Conservation (phyloP, 2,113 vertebrate genomes). For the Terrapene triunguis region DNA sequence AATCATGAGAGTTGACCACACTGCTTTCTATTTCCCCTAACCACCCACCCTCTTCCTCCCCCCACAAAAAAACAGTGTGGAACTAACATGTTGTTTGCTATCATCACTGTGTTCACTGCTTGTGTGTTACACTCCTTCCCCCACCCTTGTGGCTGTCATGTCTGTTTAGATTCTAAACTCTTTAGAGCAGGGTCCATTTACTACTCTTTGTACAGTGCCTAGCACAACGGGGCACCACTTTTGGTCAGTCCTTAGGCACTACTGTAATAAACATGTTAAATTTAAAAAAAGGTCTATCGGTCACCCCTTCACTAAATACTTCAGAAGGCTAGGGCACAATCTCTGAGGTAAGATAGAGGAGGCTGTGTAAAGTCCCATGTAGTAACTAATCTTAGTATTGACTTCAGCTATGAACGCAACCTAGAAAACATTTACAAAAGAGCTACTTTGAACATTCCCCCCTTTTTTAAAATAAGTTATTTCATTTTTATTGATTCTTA, state of each 20-base stretch:
- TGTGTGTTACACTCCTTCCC: not conserved
- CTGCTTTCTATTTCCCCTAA: not conserved
- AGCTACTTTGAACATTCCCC: not conserved
- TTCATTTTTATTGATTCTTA: too few relatives aligned
- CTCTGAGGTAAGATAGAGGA: not conserved
- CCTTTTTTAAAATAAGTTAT: not conserved
- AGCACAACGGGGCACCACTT: not conserved
- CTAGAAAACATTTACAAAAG: not conserved
- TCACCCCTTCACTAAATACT: not conserved
- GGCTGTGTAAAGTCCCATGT: not conserved
- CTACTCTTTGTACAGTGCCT: not conserved
- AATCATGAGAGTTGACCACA: not conserved
- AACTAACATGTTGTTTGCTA: not conserved
- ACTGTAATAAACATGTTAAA: not conserved
- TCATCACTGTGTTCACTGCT: not conserved
- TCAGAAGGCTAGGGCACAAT: not conserved
- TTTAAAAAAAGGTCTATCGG: not conserved
- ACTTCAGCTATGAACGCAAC: not conserved
- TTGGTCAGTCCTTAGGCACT: not conserved
- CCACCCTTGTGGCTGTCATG: not conserved
- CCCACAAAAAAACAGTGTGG: not conserved
- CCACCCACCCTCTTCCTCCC: too few relatives aligned
- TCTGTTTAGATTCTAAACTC: not conserved
- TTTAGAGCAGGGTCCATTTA: not conserved
- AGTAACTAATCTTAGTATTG: not conserved